These are phyloP conservation scores for Volucella bombylans DNA, from an alignment of 2,888 invertebrate genomes.

Conservation along the genomic window DNA sequence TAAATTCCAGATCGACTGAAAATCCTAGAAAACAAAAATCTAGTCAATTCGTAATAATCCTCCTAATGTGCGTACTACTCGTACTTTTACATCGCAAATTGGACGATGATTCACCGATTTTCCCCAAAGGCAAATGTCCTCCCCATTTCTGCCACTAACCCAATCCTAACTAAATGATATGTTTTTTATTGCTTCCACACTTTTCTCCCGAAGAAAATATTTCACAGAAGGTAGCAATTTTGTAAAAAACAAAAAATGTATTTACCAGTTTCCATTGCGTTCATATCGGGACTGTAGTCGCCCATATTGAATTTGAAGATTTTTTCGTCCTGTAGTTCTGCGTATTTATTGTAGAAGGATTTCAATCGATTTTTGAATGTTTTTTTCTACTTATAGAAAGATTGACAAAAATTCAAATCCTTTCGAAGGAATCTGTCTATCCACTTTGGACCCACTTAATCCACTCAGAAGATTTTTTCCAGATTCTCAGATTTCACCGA, in stretches of 20 bases:
- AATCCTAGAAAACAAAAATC: not conserved
- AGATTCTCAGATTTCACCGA: not conserved
- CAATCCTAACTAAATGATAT: conserved; percentile 3
- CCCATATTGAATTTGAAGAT: conserved; percentile 64
- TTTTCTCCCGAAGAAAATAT: not conserved
- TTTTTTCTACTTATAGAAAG: not conserved
- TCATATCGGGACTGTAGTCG: conserved; percentile 72
- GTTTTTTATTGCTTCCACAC: not conserved
- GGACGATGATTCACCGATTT: conserved; percentile 63
- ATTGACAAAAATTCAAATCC: conserved; percentile 1
- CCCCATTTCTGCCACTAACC: conserved; percentile 12
- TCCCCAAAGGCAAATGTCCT: conserved; percentile 53
- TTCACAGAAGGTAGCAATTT: too few relatives aligned
- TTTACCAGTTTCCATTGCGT: conserved; percentile 79
- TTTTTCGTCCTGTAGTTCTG: conserved; percentile 9
- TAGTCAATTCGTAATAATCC: conserved; percentile 20
- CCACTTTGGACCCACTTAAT: conserved; percentile 11
- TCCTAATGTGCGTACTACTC: conserved; percentile 44
- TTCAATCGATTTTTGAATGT: conserved; percentile 43
- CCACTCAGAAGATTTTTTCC: conserved; percentile 2
- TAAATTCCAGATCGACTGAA: not conserved
- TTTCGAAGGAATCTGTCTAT: conserved; percentile 7
- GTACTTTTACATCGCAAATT: conserved; percentile 50
- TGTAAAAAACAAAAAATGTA: conserved; percentile 77
- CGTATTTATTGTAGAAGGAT: conserved; percentile 1